phyloP scores from a whole-genome alignment of 1,140 invertebrate genomes.

The Cotesia glomerata region DNA sequence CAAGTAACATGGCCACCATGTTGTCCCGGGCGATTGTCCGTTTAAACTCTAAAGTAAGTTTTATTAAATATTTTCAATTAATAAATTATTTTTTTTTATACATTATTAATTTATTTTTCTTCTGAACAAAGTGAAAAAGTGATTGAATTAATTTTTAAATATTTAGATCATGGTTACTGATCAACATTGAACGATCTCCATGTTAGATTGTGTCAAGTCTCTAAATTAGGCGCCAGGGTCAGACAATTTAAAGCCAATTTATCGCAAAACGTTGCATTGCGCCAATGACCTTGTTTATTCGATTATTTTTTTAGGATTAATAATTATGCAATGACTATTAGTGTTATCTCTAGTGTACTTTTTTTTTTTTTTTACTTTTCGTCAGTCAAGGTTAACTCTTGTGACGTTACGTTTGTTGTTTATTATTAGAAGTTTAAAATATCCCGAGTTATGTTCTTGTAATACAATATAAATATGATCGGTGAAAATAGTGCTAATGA shows the following conservation, averaged over 20 bases:
- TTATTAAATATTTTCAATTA: constrained; percentile 20
- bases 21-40: constrained; percentile 69
- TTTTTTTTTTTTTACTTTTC: neutral
- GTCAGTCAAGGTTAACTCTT: neutral
- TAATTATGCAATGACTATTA: constrained; percentile 35
- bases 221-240: constrained; percentile 63
- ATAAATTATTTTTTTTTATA: constrained; percentile 10
- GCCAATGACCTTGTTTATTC: constrained; percentile 19
- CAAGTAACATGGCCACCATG: constrained; percentile 72
- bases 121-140: neutral
- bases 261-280: constrained; percentile 22
- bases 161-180: constrained; percentile 10
- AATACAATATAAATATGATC: no score
- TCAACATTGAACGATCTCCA: constrained; percentile 44
- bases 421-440: no score
- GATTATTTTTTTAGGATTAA: constrained; percentile 12
- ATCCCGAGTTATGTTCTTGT: no score
- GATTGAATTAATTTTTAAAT: neutral
- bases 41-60: constrained; percentile 70
- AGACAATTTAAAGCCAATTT: constrained; percentile 46
- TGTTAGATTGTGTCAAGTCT: constrained; percentile 54
- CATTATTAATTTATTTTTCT: neutral
- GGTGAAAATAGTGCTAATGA: no score
- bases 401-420: no score
- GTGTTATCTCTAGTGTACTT: neutral